Conservation (phyloP, 2,113 vertebrate species). For the Myiozetetes cayanensis region DNA sequence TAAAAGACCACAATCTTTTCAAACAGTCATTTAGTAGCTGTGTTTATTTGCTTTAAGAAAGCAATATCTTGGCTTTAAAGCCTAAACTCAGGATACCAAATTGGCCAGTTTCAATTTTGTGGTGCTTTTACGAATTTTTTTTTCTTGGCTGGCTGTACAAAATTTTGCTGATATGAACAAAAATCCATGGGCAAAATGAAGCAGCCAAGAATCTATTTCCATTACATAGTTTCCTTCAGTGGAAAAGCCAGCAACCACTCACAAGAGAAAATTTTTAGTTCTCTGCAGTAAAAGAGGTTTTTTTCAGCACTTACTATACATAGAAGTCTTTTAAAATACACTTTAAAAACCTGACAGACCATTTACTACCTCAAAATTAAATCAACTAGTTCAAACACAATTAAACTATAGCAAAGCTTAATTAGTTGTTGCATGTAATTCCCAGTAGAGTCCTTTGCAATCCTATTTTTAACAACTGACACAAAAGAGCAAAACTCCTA, state of each 20-base stretch:
- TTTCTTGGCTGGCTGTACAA: neutral
- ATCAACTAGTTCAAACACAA: neutral
- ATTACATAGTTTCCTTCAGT: neutral
- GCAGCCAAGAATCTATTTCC: neutral
- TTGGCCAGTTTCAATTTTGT: neutral
- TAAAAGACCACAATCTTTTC: neutral
- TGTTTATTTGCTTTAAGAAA: neutral
- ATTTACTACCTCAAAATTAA: neutral
- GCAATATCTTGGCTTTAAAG: neutral
- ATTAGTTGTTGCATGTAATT: neutral
- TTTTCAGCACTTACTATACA: neutral
- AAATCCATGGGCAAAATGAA: neutral
- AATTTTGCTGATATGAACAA: neutral
- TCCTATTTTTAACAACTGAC: neutral
- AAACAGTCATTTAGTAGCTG: neutral
- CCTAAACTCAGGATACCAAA: neutral
- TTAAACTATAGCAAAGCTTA: neutral
- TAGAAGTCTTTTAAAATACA: neutral
- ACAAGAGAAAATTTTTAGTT: neutral
- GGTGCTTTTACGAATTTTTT: neutral
- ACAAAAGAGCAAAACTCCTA: neutral
- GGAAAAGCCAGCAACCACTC: neutral
- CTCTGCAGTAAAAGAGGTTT: neutral
- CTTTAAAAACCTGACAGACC: neutral
- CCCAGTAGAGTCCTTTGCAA: neutral